phyloP scores from a whole-genome alignment of 2,113 vertebrate genomes.

The Pseudopodoces humilis region DNA sequence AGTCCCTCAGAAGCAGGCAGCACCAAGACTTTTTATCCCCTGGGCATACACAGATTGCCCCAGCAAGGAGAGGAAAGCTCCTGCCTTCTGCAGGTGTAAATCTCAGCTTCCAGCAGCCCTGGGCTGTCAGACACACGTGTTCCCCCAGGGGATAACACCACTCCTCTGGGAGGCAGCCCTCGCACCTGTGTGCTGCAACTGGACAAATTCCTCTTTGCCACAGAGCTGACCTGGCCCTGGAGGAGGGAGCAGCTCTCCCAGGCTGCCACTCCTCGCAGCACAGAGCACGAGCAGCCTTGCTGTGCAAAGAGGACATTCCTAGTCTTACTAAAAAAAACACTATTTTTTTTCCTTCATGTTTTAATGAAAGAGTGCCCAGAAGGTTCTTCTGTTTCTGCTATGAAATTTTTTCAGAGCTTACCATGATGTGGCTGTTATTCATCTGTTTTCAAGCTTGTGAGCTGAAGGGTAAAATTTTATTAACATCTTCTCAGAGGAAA shows the following conservation, averaged over 20 bases:
- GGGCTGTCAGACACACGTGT: not conserved
- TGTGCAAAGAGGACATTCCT: not conserved
- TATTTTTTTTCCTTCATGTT: not conserved
- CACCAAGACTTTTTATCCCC: not conserved
- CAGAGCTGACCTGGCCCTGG: not conserved
- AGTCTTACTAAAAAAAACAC: not conserved
- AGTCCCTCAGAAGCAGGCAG: not conserved
- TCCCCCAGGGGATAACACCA: not conserved
- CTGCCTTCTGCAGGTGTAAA: not conserved
- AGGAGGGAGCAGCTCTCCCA: not conserved
- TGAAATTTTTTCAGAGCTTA: not conserved
- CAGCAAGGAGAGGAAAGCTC: not conserved
- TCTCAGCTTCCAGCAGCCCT: not conserved
- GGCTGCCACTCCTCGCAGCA: fast-evolving
- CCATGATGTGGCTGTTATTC: not conserved
- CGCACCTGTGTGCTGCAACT: not conserved
- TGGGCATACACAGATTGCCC: not conserved
- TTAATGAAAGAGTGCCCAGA: not conserved
- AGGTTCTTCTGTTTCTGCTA: not conserved
- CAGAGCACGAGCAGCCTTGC: not conserved
- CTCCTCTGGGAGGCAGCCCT: not conserved
- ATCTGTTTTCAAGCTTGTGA: not conserved
- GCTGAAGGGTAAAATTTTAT: not conserved
- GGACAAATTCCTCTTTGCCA: not conserved
- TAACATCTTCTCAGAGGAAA: not conserved